A percentile compares a stretch with the other conserved stretches of the same genome.
Evolutionary conservation across 1,140 invertebrate genomes (phyloP).

Genomic region (Pogonomyrmex californicus): DNA sequence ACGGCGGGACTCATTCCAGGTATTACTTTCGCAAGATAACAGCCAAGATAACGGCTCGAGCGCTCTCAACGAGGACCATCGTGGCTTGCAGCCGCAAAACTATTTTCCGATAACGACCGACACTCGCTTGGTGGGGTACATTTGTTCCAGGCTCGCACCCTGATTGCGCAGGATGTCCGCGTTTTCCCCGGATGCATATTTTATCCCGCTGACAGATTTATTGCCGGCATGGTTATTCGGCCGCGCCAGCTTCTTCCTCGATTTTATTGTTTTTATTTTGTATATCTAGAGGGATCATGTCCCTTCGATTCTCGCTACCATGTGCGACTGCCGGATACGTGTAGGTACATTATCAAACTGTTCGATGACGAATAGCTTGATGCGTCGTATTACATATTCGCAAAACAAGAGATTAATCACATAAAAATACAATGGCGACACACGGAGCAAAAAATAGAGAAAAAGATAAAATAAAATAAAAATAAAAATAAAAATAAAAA

Average conservation of each 20-base stretch:
- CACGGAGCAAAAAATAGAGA: neutral
- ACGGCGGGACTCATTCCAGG: conserved; percentile 30
- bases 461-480: neutral
- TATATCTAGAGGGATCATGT: conserved; percentile 61
- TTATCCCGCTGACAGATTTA: conserved; percentile 81
- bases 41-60: neutral
- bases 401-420: conserved; percentile 37
- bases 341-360: conserved; percentile 65
- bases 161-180: conserved; percentile 76
- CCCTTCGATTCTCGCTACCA: conserved; percentile 61
- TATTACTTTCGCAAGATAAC: conserved; percentile 60
- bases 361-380: conserved; percentile 17
- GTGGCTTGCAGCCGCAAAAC: conserved; percentile 77
- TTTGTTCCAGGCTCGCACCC: conserved; percentile 80
- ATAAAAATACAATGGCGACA: neutral
- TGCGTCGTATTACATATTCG: neutral
- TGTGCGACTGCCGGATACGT: conserved; percentile 20
- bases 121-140: conserved; percentile 75
- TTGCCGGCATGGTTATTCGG: conserved; percentile 77
- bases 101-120: conserved; percentile 82
- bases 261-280: conserved; percentile 78
- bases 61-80: conserved; percentile 46
- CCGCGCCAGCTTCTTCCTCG: conserved; percentile 75
- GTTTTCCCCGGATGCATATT: conserved; percentile 80
- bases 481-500: no score